Evolutionary conservation across 2,797 vertebrate genomes (phyloP).

Genomic region (Percopsis omiscomaycus): DNA sequence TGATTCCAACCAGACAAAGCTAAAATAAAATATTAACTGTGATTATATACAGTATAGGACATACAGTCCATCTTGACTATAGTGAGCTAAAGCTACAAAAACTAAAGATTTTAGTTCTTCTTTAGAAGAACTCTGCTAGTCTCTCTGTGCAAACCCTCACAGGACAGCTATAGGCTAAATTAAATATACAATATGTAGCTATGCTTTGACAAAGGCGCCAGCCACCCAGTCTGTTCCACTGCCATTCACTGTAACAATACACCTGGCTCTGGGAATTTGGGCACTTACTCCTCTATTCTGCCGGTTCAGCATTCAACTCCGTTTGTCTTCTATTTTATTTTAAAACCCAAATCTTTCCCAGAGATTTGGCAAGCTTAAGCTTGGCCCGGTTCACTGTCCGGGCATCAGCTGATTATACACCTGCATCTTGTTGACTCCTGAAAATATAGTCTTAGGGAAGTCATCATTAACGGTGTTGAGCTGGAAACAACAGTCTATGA

Average conservation of each 20-base stretch:
- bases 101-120: no score
- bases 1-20: slow-evolving; percentile 20
- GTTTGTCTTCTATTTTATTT: slow-evolving; percentile 8
- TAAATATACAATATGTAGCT: slow-evolving; percentile 23
- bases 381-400: slow-evolving; percentile 10
- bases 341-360: slow-evolving; percentile 17
- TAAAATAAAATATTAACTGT: slow-evolving; percentile 40
- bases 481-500: slow-evolving; percentile 34
- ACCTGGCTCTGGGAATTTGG: slow-evolving; percentile 6
- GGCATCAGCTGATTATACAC: slow-evolving; percentile 4
- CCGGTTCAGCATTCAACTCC: neutral
- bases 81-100: slow-evolving; percentile 5
- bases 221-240: slow-evolving; percentile 12
- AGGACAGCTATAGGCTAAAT: slow-evolving; percentile 14
- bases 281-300: slow-evolving; percentile 11
- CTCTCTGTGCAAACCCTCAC: slow-evolving; percentile 16
- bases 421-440: neutral
- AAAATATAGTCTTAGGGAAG: no score
- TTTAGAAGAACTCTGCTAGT: slow-evolving; percentile 10
- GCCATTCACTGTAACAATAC: slow-evolving; percentile 54
- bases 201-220: slow-evolving; percentile 39
- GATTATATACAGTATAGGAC: slow-evolving; percentile 21
- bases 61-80: slow-evolving; percentile 35
- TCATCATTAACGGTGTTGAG: neutral
- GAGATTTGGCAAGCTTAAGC: slow-evolving; percentile 15